Evolutionary conservation across 2,888 invertebrate genomes (phyloP).

Genomic region (Mactromeris polynyma): DNA sequence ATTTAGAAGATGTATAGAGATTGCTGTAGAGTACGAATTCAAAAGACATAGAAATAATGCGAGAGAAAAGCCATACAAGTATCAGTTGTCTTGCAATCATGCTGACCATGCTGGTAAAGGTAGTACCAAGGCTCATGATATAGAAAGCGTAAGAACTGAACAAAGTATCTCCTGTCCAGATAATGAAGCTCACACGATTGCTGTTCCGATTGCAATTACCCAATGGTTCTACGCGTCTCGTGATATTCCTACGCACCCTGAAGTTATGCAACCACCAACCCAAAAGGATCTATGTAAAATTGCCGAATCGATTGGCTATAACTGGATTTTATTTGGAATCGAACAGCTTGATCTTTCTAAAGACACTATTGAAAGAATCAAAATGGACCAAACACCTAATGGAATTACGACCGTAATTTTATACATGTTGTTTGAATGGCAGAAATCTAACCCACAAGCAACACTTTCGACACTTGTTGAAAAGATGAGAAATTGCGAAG

Average conservation of each 20-base stretch:
- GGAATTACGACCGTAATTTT: not conserved
- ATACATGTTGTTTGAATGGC: slow-evolving; percentile 5
- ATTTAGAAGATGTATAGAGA: not conserved
- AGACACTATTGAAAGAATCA: not conserved
- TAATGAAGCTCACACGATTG: not conserved
- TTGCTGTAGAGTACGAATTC: not conserved
- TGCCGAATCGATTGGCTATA: not conserved
- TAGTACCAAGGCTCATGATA: slow-evolving; percentile 7
- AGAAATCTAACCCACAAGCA: not conserved
- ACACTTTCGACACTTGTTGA: not conserved
- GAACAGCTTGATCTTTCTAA: not conserved
- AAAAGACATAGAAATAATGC: not conserved
- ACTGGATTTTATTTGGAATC: not conserved
- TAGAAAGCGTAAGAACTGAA: not conserved
- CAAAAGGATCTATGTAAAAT: not conserved
- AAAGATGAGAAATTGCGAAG: not conserved
- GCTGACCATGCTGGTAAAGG: slow-evolving; percentile 11
- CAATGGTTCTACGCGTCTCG: not conserved
- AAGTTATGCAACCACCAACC: not conserved
- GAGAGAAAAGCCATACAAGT: not conserved
- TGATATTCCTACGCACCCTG: not conserved
- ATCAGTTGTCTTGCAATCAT: not conserved
- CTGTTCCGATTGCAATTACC: not conserved
- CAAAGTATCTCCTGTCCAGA: not conserved
- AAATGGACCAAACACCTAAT: not conserved